Base-by-base conservation (phyloP, 1,140 invertebrate genomes). In the Venustaconcha ellipsiformis region DNA sequence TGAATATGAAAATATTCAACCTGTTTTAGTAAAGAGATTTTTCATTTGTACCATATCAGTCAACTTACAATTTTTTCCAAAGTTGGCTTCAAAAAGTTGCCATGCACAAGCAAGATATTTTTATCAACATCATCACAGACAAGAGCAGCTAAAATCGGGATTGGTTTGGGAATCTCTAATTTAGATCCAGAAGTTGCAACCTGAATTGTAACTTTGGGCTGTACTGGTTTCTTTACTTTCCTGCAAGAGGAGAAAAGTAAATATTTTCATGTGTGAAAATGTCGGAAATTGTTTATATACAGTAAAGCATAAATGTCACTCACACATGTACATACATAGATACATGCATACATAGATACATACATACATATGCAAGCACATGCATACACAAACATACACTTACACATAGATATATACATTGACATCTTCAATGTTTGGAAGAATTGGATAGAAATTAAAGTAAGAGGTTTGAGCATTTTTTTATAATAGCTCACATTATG, bases 51-150 rank as follows among this genome's bases (percentile, higher is more conserved):
- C 55, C 67, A 37, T 57, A 57, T 23, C 57, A 74, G 17, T 23
- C 68, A 70, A 83, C 85, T 80, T 77, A 88, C 88, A 77, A 89
- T 66, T 82, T 84, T 87, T 76, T 90, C 88, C 77, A 90, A 88
- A 20, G 77, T 82, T 17, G 88, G 88, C 79, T 86, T 86, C 0
- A 90, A 67, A 69, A 80, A 81, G 67, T 80, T 84, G 63, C 88
- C 88, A 81, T 90, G 83, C 1, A 82, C 83, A 56, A 89, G 62
- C 37, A 86, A 69, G 0, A 90, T 72, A 60, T 78, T 74, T 37
- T 78, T 69, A 18, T 78, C 76, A 3, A 65, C 67, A 17, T 78
- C 79, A 72, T 76, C 67, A 74, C 72, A 80, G n/a, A 84, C 55
- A 26, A 80, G 70, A 37, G 80, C 84, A 18, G 80, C 84, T 48